Percentiles rank a stretch among this genome's conserved stretches.
These are phyloP conservation scores for Periophthalmus modestus DNA, from an alignment of 2,113 vertebrate genomes.

Conservation along the genomic window DNA sequence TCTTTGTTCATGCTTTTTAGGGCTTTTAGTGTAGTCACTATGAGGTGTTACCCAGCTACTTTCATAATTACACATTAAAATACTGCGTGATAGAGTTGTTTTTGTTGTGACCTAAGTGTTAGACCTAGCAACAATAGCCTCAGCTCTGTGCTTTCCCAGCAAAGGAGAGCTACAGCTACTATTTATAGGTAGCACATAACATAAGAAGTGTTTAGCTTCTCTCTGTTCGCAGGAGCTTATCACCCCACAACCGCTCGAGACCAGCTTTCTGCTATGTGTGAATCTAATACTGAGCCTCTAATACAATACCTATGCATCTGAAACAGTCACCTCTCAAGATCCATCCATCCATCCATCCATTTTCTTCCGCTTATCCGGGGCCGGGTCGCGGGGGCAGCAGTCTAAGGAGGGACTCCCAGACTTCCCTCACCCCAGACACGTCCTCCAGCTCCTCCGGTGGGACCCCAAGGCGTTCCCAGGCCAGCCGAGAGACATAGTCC, in stretches of 20 bases:
- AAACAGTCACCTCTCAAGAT: not conserved
- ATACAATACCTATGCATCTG: not conserved
- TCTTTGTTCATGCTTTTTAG: too few species aligned
- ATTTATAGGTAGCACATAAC: constrained; percentile 10
- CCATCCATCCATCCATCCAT: too few species aligned
- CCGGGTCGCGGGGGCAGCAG: too few species aligned
- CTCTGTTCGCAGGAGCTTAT: not conserved
- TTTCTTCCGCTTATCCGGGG: too few species aligned
- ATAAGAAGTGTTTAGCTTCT: constrained; percentile 10
- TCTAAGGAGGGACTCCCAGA: too few species aligned
- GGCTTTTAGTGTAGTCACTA: too few species aligned
- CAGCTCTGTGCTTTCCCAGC: not conserved
- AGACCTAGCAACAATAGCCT: not conserved
- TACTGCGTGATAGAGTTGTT: too few species aligned
- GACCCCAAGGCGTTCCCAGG: too few species aligned
- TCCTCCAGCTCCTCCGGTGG: too few species aligned
- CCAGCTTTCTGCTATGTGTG: not conserved
- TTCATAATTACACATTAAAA: constrained; percentile 3
- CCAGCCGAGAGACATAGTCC: too few species aligned
- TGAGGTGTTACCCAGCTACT: not conserved
- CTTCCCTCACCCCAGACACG: too few species aligned
- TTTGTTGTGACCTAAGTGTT: not conserved
- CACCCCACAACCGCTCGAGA: not conserved
- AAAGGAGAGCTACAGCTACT: not conserved
- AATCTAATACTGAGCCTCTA: not conserved